Base-by-base conservation (phyloP, 64 coral and sea anemone species). In the Stylophora pistillata region DNA sequence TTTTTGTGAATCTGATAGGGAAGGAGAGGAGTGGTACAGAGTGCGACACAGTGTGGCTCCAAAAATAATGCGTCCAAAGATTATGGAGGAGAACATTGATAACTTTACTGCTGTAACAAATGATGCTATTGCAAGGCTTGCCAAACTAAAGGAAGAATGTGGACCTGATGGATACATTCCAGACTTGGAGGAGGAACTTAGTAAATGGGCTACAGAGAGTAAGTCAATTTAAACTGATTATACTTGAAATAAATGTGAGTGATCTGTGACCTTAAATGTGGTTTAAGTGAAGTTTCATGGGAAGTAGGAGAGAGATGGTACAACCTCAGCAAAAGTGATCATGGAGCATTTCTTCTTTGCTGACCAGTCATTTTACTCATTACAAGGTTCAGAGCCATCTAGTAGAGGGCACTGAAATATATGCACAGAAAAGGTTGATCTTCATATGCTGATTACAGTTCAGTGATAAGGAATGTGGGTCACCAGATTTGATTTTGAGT, bases 11-110 rank as follows among this genome's bases (percentile, higher is more conserved):
- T 76, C 31, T 82, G 63, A 25, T 26, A 84, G 80, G 9, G 23
- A 84, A 47, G 80, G 80, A 70, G 80, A 84, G 69, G 80, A 84
- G 25, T 84, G 80, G 80, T 13, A 69, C 32, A 84, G 62, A 69
- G 21, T 70, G 53, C 62, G 80, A 53, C 32, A 28, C 41, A 70
- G 21, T 71, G 47, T 84, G 5, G 20, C 80, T 29, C 80, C 80
- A 3, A 84, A 84, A 84, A 47, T 84, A 7, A 69, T 84, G 62
- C 80, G 61, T 5, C 80, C 80, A 53, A 69, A 84, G 33, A 54
- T 53, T 26, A 37, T 84, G 1, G 80, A 84, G 62, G 80, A 84
- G 54, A 84, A 84, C 11, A 63, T 84, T 84, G 80, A 84, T 70
- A 84, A 84, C 34, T 84, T 84, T 47, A 84, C 25, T 71, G 60